Evolutionary conservation across 1,140 invertebrate species (phyloP).

Genomic region (Danaus plexippus): DNA sequence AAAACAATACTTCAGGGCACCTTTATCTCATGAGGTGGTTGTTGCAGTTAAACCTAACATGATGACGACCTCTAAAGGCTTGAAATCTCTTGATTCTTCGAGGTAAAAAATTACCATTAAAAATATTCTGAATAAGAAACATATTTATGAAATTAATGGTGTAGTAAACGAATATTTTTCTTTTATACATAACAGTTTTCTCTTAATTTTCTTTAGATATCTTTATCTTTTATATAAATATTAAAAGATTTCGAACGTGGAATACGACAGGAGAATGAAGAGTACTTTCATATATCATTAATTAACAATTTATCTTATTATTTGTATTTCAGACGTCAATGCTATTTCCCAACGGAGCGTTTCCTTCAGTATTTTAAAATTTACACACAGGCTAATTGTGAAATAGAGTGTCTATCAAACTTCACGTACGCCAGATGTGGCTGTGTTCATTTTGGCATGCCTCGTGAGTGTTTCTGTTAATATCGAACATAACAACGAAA

Average conservation of each 20-base stretch:
- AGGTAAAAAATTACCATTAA: slow-evolving; percentile 38
- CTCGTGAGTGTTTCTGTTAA: slow-evolving; percentile 62
- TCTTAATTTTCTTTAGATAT: too few species aligned
- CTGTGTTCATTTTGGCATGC: slow-evolving; percentile 79
- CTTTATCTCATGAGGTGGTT: slow-evolving; percentile 73
- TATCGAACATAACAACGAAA: too few species aligned
- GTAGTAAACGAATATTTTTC: too few species aligned
- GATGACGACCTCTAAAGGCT: slow-evolving; percentile 75
- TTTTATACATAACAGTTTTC: too few species aligned
- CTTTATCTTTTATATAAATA: too few species aligned
- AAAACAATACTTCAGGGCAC: slow-evolving; percentile 74
- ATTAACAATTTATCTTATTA: too few species aligned
- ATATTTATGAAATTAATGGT: too few species aligned
- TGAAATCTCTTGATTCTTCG: slow-evolving; percentile 67
- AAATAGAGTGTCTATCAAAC: slow-evolving; percentile 83
- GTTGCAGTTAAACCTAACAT: slow-evolving; percentile 75
- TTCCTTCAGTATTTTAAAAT: slow-evolving; percentile 76
- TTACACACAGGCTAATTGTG: slow-evolving; percentile 83
- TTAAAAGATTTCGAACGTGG: too few species aligned
- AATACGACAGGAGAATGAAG: too few species aligned
- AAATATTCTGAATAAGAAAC: too few species aligned
- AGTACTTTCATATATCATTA: too few species aligned
- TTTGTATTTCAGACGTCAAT: slow-evolving; percentile 67
- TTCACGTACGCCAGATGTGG: slow-evolving; percentile 77
- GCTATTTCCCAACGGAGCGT: slow-evolving; percentile 75